phyloP scores from a whole-genome alignment of 2,888 invertebrate species.

The Spodoptera exigua region DNA sequence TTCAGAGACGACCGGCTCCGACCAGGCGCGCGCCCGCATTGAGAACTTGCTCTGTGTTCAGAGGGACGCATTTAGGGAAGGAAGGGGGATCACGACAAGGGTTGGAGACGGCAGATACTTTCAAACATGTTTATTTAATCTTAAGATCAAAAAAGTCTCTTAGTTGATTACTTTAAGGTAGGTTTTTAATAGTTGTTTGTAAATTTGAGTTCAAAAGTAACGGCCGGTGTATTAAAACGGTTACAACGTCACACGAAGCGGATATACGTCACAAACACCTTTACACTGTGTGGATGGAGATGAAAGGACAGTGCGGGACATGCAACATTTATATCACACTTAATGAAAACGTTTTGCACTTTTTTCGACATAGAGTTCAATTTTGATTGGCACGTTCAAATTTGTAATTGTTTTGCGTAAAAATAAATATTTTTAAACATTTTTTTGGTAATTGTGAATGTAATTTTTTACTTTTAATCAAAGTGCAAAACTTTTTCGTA shows the following conservation, averaged over 20 bases:
- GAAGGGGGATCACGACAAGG: conserved; percentile 17
- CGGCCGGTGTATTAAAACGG: conserved; percentile 15
- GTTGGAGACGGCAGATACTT: conserved; percentile 36
- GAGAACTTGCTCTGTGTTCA: conserved; percentile 93
- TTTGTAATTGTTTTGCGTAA: too few relatives aligned
- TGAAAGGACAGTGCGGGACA: conserved; percentile 56
- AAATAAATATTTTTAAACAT: not conserved
- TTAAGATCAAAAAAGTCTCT: not conserved
- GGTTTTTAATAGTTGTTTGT: too few relatives aligned
- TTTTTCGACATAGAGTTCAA: not conserved
- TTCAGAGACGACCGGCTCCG: conserved; percentile 88
- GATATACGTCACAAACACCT: conserved; percentile 35
- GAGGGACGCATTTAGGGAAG: conserved; percentile 39
- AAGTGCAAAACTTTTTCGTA: conserved; percentile 17
- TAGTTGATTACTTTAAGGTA: too few relatives aligned
- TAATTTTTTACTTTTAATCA: too few relatives aligned
- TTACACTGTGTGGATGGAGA: conserved; percentile 53
- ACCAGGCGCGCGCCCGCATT: conserved; percentile 94
- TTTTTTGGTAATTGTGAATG: too few relatives aligned
- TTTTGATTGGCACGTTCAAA: not conserved
- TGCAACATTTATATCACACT: conserved; percentile 47
- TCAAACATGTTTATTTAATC: conserved; percentile 28
- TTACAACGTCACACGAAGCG: conserved; percentile 27
- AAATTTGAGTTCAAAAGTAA: conserved; percentile 41
- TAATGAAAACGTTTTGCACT: conserved; percentile 11